Conservation (phyloP, 2,113 vertebrate species). For the Australoheros scitulus region DNA sequence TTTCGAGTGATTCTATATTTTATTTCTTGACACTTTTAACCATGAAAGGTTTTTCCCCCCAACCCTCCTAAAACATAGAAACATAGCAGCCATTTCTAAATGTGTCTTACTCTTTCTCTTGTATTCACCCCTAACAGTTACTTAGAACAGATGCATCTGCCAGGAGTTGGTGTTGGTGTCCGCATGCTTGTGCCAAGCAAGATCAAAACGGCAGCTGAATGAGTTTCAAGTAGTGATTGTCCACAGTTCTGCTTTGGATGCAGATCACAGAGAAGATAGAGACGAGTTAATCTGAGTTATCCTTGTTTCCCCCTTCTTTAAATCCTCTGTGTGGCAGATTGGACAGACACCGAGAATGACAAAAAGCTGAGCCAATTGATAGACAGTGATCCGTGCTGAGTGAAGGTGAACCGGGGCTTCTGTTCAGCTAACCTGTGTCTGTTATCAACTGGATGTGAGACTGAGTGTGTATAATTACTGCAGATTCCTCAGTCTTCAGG, state of each 20-base stretch:
- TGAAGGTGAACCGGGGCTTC: constrained; percentile 17
- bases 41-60: neutral
- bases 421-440: constrained; percentile 10
- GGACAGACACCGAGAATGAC: constrained; percentile 55
- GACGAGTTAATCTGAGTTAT: constrained; percentile 58
- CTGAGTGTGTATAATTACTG: neutral
- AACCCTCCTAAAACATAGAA: neutral
- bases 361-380: constrained; percentile 62
- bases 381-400: constrained; percentile 43
- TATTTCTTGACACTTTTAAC: constrained; percentile 4
- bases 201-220: constrained; percentile 65
- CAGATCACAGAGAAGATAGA: constrained; percentile 67
- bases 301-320: constrained; percentile 44
- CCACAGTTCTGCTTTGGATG: constrained; percentile 60
- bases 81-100: neutral
- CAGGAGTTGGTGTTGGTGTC: constrained; percentile 46
- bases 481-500: neutral
- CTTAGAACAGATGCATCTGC: constrained; percentile 44
- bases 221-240: constrained; percentile 64
- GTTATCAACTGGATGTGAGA: constrained; percentile 13
- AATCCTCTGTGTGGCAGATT: constrained; percentile 49
- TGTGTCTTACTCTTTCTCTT: neutral
- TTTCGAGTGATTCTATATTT: constrained; percentile 14
- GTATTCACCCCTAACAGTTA: constrained; percentile 32
- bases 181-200: constrained; percentile 56